Evolutionary conservation across 2,888 invertebrate genomes (phyloP), one percentile per base, ranked within the genome.

Genomic region (Polyploca ridens): DNA sequence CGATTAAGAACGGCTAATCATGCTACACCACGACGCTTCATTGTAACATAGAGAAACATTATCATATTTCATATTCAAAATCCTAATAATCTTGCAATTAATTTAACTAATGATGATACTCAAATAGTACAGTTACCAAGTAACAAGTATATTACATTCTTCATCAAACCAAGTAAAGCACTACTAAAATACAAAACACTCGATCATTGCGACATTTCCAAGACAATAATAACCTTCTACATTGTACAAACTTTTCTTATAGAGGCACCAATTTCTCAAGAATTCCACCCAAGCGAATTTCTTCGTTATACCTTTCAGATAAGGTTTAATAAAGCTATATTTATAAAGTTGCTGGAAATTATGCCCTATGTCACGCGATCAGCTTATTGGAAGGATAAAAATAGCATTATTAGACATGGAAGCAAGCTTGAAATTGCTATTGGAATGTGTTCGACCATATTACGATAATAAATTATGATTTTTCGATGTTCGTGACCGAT

Each of bases 401-500:
- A 84, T 87, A 86, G 86, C 85, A 84, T 88, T 90, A 89, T 86
- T 86, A 85, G 78, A 81, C 78, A 81, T 80, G 82, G 83, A 82
- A 83, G 76, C 76, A 74, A 73, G 78, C 72, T 82, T 71, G 76
- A 81, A 85, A 85, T 86, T 85, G 83, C 77, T 82, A 80, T 78
- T 81, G 77, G 74, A 78, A 76, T 77, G 83, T 81, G 81, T 83
- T 86, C 86, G 85, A 86, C 86, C 84, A 85, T 83, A 85, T 82
- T 77, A 82, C 67, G 77, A 76, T 79, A 80, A 85, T 41, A 41
- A 41, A 41, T 41, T 41, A 41, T 41, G 41, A 41, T 2, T 41
- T 41, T 11, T 41, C 85, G 82, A 83, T 10, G 41, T 41, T 61
- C 81, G 85, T 82, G 80, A 78, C 74, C 77, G 74, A 72, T 78